Evolutionary conservation across 2,888 invertebrate species (phyloP), one percentile per base, ranked within the genome.

Genomic region (Lasioglossum leucozonium): DNA sequence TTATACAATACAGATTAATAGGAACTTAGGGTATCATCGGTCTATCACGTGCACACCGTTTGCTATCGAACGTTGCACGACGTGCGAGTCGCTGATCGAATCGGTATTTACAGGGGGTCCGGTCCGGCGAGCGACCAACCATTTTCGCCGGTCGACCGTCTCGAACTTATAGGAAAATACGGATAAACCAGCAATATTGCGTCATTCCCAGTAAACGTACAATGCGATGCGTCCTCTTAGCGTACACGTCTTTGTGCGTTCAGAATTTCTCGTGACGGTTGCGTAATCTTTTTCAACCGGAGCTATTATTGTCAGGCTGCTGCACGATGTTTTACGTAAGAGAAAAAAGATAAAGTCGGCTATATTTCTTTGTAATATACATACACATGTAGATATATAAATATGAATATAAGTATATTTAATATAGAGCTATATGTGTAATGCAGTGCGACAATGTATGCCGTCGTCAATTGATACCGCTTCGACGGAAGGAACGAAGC

Each of bases 1-100:
- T 88, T 86, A 86, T 87, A 85, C 82, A 89, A 71, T 77, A 92
- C 34, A 67, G 85, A 82, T 89, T 87, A 91, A 88, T 93, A 93
- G 93, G 93, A 93, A 93, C 92, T 93, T 90, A 84, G 81, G 74
- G 47, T 67, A 55, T 72, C 75, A 51, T 75, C 47, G 65, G 72
- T 69, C 67, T 75, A 75, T 81, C 85, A 77, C 85, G 74, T 74
- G 65, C 18, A 65, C 10, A 65, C 34, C 65, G 65, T 65, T n/a
- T 51, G 74, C 4, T 34, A 22, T 67, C 22, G 4, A 62, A 47
- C 42, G 44, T 58, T 62, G 65, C 55, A 44, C 22, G 67, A n/a
- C 40, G 62, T 58, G 67, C 75, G 51, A 73, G 74, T 75, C 51
- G 30, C 30, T 72, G 51, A 18, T 75, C 74, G 67, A 4, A 40